Conservation (phyloP, 2,113 vertebrate genomes). For the Neolamprologus caudopunctatus region DNA sequence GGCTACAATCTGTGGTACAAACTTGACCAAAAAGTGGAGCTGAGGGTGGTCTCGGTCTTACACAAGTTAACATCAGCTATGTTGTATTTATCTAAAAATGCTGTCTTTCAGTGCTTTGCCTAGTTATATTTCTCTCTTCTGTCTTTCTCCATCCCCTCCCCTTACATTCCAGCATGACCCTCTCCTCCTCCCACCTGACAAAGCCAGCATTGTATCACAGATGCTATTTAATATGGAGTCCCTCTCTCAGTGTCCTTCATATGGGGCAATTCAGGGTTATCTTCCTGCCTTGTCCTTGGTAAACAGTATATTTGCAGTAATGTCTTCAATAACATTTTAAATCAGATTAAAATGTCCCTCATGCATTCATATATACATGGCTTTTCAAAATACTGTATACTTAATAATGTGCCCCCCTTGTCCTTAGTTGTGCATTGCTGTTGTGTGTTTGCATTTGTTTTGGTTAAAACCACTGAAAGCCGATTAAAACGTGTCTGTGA, state of each 20-base stretch:
- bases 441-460: neutral
- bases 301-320: neutral
- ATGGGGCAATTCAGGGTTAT: conserved; percentile 7
- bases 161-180: conserved; percentile 55
- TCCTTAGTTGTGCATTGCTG: neutral
- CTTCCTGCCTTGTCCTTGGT: neutral
- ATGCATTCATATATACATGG: neutral
- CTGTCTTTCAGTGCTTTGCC: neutral
- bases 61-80: neutral
- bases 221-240: conserved; percentile 61
- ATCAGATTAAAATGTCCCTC: neutral
- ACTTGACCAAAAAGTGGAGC: neutral
- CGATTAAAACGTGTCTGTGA: conserved; percentile 15
- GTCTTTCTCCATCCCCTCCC: conserved; percentile 32
- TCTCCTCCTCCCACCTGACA: conserved; percentile 68
- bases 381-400: neutral
- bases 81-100: neutral
- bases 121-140: neutral
- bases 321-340: neutral
- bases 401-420: neutral
- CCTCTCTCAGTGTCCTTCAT: conserved; percentile 24
- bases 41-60: neutral
- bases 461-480: neutral
- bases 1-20: neutral
- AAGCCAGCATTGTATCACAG: conserved; percentile 64